Evolutionary conservation across 2,888 invertebrate genomes (phyloP).

Genomic region (Eilema griseolum): DNA sequence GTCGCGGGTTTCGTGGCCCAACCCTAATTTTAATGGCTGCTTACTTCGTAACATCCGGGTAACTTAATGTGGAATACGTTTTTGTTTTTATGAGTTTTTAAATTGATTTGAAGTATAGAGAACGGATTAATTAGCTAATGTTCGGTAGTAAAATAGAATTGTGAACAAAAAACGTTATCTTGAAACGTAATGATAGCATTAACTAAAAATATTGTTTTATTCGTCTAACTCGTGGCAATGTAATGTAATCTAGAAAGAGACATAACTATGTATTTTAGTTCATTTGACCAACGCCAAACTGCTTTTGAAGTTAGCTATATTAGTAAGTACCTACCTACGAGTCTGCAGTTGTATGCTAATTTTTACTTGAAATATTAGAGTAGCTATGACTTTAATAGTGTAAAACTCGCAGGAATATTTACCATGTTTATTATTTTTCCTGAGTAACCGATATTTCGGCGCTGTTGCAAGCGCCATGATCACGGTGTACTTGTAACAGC

Average conservation of each 20-base stretch:
- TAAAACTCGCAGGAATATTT: too few relatives aligned
- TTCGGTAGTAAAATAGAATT: conserved; percentile 1
- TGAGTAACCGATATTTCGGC: too few relatives aligned
- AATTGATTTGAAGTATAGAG: conserved; percentile 47
- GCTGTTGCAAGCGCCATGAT: too few relatives aligned
- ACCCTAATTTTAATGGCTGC: conserved; percentile 88
- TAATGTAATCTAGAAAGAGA: conserved; percentile 13
- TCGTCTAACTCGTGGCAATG: conserved; percentile 1
- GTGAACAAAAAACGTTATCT: conserved; percentile 1
- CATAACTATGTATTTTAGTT: background rate
- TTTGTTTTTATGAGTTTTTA: conserved; percentile 42
- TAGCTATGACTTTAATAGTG: too few relatives aligned
- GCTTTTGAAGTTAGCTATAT: background rate
- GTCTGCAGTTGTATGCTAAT: background rate
- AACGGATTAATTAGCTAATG: conserved; percentile 6
- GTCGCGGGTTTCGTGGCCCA: conserved; percentile 80
- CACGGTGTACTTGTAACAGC: too few relatives aligned
- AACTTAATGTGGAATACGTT: conserved; percentile 73
- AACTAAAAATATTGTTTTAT: conserved; percentile 7
- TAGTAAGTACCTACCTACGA: background rate
- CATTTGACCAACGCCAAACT: background rate
- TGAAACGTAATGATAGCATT: background rate
- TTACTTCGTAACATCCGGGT: conserved; percentile 80
- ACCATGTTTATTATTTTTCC: too few relatives aligned
- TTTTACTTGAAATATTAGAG: background rate